A percentile compares a stretch with the other conserved stretches of the same genome.
Conservation (phyloP, 37 sponge, comb jelly and placozoan genomes). For the Hormiphora californensis region DNA sequence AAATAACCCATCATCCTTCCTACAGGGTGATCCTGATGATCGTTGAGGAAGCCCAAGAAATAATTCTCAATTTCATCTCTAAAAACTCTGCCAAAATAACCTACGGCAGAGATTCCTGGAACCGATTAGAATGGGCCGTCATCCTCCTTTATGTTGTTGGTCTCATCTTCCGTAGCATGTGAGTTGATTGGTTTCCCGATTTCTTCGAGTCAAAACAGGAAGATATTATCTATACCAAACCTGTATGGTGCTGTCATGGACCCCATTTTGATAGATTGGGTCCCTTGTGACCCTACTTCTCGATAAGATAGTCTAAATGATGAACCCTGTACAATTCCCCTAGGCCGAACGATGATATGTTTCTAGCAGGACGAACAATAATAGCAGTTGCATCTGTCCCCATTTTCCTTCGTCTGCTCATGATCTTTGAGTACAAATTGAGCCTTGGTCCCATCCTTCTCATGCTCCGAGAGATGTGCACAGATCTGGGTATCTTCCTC, state of each 20-base stretch:
- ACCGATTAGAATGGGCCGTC: neutral
- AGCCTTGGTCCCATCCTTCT: slow-evolving; percentile 18
- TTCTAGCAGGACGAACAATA: neutral
- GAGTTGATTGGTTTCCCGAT: neutral
- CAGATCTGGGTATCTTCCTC: slow-evolving; percentile 8
- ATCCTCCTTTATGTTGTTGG: neutral
- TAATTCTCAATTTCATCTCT: too few species aligned
- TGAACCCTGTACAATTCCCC: neutral
- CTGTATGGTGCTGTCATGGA: too few species aligned
- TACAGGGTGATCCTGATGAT: too few species aligned
- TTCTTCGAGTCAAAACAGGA: too few species aligned
- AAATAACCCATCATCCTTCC: too few species aligned
- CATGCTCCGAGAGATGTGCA: slow-evolving; percentile 10
- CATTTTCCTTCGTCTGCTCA: slow-evolving; percentile 1
- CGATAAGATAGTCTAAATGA: too few species aligned
- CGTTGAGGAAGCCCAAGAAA: too few species aligned
- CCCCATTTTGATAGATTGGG: too few species aligned
- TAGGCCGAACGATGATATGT: neutral
- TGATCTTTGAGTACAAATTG: slow-evolving; percentile 32
- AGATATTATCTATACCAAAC: too few species aligned
- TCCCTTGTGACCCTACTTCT: too few species aligned
- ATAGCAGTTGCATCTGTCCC: neutral
- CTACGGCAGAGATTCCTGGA: neutral
- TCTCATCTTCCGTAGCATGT: neutral
- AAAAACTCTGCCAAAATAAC: slow-evolving; percentile 5